A percentile compares a stretch with the other conserved stretches of the same genome.
Conservation (phyloP, 1,140 invertebrate species). For the Plectus sambesii region DNA sequence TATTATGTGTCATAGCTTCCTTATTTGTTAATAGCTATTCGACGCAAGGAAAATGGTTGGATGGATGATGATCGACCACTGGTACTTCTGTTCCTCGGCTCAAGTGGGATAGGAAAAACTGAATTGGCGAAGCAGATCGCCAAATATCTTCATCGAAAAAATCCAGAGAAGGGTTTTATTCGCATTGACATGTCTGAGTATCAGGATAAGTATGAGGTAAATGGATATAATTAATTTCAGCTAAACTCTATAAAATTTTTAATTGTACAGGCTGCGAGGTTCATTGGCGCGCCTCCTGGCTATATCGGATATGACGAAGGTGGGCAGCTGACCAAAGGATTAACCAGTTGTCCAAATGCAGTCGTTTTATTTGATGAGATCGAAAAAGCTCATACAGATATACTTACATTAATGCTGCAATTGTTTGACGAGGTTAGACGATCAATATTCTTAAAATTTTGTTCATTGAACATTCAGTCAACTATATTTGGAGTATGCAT, state of each 20-base stretch:
- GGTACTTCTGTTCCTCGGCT: constrained; percentile 82
- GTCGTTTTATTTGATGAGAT: constrained; percentile 91
- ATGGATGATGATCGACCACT: constrained; percentile 79
- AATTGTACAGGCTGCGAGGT: constrained; percentile 60
- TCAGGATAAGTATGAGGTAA: constrained; percentile 75
- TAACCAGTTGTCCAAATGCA: constrained; percentile 66
- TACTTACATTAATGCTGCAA: constrained; percentile 76
- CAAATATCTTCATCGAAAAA: constrained; percentile 70
- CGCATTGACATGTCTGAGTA: constrained; percentile 90
- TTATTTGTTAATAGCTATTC: too few species aligned
- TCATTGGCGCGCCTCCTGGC: constrained; percentile 83
- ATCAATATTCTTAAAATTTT: too few species aligned
- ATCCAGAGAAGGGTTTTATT: constrained; percentile 58
- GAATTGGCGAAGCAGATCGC: constrained; percentile 72
- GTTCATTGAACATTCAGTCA: too few species aligned
- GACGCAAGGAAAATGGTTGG: constrained; percentile 80
- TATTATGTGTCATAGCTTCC: too few species aligned
- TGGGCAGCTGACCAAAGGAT: constrained; percentile 72
- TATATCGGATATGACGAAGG: constrained; percentile 87
- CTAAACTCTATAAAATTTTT: too few species aligned
- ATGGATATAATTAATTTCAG: constrained; percentile 3
- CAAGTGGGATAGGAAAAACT: constrained; percentile 82
- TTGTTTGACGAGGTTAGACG: constrained; percentile 73
- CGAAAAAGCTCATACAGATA: constrained; percentile 88
- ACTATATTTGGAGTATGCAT: too few species aligned